phyloP scores from a whole-genome alignment of 2,113 vertebrate species.

The Muscicapa adusta region DNA sequence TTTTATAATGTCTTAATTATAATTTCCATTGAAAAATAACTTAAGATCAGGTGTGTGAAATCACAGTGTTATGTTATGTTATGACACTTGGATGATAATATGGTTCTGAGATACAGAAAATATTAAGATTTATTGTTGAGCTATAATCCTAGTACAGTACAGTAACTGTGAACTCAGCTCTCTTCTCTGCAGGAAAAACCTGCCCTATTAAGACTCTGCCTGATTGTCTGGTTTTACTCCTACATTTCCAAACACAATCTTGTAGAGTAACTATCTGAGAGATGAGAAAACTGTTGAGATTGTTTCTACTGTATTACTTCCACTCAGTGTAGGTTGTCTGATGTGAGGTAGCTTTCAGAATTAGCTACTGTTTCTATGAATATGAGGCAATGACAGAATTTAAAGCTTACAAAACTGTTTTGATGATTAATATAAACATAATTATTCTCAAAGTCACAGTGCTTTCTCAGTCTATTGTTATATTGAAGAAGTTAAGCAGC shows the following conservation, averaged over 20 bases:
- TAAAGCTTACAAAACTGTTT: background rate
- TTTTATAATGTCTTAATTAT: background rate
- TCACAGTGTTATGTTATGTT: background rate
- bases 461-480: background rate
- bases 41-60: background rate
- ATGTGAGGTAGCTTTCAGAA: background rate
- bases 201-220: background rate
- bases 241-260: background rate
- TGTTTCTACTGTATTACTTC: background rate
- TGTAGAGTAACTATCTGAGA: background rate
- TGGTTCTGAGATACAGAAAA: background rate
- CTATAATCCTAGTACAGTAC: background rate
- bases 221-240: background rate
- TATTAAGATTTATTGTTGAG: background rate
- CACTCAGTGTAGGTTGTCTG: background rate
- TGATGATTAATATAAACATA: background rate
- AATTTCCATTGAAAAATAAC: background rate
- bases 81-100: background rate
- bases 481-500: background rate
- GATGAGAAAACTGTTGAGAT: background rate
- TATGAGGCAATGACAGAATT: background rate
- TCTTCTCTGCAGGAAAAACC: background rate
- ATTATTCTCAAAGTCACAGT: background rate
- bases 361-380: background rate
- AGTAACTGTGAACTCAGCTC: background rate